phyloP scores from a whole-genome alignment of 2,113 vertebrate genomes.

The Etia nguti region DNA sequence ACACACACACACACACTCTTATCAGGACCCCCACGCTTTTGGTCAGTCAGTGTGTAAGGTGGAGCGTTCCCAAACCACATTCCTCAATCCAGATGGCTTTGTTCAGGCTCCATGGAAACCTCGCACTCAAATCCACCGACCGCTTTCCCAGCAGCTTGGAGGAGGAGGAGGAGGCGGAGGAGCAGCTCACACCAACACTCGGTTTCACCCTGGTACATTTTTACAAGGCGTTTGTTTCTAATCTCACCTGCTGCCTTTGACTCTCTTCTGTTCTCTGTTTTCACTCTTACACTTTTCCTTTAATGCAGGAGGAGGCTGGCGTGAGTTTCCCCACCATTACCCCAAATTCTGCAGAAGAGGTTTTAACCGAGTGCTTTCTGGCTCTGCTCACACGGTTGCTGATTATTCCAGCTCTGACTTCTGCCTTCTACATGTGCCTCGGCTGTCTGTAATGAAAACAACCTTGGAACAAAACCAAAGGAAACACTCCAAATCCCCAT shows the following conservation, averaged over 20 bases:
- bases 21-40: constrained; percentile 32
- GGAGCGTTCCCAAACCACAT: constrained; percentile 61
- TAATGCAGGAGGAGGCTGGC: accelerated
- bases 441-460: not conserved
- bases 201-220: not conserved
- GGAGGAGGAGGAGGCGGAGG: not conserved
- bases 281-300: not conserved
- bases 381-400: not conserved
- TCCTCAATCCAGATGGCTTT: constrained; percentile 71
- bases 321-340: not conserved
- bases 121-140: constrained; percentile 22
- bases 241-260: constrained; percentile 14
- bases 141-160: constrained; percentile 18
- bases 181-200: not conserved
- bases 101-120: constrained; percentile 67
- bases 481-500: not conserved
- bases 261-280: not conserved
- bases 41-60: constrained; percentile 24
- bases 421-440: not conserved
- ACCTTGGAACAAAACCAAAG: not conserved
- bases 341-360: not conserved
- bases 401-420: not conserved
- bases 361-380: not conserved
- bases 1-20: not conserved
- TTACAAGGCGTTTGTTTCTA: not conserved